A percentile compares a stretch with the other conserved stretches of the same genome.
phyloP scores from a whole-genome alignment of 1,140 invertebrate genomes.

The Forficula auricularia region DNA sequence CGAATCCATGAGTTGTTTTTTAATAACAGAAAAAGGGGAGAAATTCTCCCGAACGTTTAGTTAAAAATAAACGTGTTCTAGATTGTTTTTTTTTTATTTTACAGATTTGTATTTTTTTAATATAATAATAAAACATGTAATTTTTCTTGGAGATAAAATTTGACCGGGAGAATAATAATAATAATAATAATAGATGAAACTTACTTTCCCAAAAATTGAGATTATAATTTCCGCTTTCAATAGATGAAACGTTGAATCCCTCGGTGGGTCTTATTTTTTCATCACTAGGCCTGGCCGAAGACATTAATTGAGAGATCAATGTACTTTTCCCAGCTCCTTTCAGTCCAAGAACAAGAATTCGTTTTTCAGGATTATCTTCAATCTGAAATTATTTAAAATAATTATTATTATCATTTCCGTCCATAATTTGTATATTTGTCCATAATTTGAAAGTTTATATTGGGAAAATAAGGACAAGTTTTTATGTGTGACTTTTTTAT shows the following conservation, averaged over 20 bases:
- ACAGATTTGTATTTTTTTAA: too few species aligned
- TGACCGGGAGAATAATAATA: slow-evolving; percentile 1
- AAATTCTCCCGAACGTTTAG: too few species aligned
- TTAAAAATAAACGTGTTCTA: too few species aligned
- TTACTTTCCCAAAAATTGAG: slow-evolving; percentile 28
- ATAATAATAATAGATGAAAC: slow-evolving; percentile 10
- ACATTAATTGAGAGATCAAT: slow-evolving; percentile 24
- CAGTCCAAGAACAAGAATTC: slow-evolving; percentile 26
- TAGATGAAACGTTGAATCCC: slow-evolving; percentile 25
- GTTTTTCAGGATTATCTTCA: slow-evolving; percentile 24
- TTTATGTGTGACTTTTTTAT: too few species aligned
- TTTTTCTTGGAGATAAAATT: too few species aligned
- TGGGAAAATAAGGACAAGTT: too few species aligned
- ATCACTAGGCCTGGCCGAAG: slow-evolving; percentile 15
- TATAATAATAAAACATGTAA: too few species aligned
- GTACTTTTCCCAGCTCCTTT: slow-evolving; percentile 27
- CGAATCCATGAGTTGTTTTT: too few species aligned
- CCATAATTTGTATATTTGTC: background rate
- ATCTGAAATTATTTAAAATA: slow-evolving; percentile 1
- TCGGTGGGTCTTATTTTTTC: slow-evolving; percentile 19
- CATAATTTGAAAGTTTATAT: background rate
- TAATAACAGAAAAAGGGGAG: too few species aligned
- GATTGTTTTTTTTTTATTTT: too few species aligned
- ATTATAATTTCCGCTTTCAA: slow-evolving; percentile 20
- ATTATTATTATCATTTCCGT: background rate